Conservation (phyloP, 2,888 invertebrate species). For the Agrotis puta region DNA sequence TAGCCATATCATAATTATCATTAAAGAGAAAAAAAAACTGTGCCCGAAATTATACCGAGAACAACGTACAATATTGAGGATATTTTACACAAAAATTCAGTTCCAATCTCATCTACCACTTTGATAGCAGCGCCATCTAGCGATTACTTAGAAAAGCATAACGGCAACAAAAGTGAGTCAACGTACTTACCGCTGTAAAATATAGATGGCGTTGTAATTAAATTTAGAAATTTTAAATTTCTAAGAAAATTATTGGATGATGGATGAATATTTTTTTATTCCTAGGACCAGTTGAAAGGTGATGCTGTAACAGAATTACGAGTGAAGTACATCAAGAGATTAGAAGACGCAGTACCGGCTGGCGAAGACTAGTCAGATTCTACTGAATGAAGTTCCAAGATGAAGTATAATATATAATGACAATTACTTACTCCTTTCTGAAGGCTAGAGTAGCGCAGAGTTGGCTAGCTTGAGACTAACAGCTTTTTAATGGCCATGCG, state of each 20-base stretch:
- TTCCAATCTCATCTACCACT: too few relatives aligned
- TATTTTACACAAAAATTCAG: too few relatives aligned
- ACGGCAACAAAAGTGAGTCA: rapidly evolving
- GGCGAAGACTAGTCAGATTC: conserved; percentile 96
- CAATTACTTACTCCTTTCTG: background rate
- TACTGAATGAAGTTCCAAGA: conserved; percentile 11
- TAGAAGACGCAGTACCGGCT: conserved; percentile 99
- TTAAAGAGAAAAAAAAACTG: too few relatives aligned
- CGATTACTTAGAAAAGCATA: background rate
- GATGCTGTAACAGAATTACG: conserved; percentile 98
- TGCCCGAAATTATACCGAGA: too few relatives aligned
- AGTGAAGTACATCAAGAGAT: conserved; percentile 97
- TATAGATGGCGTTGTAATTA: conserved; percentile 37
- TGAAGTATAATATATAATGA: background rate
- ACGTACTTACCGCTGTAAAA: conserved; percentile 5
- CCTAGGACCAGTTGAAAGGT: conserved; percentile 98
- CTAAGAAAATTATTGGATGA: background rate
- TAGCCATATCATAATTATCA: too few relatives aligned
- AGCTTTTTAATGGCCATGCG: background rate
- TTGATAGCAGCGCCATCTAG: conserved; percentile 33
- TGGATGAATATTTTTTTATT: conserved; percentile 29
- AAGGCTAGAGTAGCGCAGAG: background rate
- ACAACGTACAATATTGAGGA: too few relatives aligned
- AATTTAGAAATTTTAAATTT: background rate
- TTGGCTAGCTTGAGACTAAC: background rate